Percentiles rank a stretch among this genome's conserved stretches.
phyloP scores from a whole-genome alignment of 2,113 vertebrate species.

The Phalacrocorax pelagicus region DNA sequence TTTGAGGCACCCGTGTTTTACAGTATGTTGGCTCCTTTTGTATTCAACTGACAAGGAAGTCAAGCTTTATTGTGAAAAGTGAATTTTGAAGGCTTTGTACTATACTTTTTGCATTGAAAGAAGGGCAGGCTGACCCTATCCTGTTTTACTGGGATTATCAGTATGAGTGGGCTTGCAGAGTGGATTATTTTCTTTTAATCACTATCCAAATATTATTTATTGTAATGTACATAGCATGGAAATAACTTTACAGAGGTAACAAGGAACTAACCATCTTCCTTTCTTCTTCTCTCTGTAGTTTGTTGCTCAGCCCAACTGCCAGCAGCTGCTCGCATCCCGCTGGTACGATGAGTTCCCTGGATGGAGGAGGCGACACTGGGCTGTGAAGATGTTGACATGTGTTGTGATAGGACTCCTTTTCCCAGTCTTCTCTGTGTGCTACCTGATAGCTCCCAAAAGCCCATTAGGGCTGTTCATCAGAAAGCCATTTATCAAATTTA shows the following conservation, averaged over 20 bases:
- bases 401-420: slow-evolving; percentile 93
- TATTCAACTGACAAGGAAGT: accelerated
- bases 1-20: not conserved
- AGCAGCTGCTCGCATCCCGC: slow-evolving; percentile 94
- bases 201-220: not conserved
- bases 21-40: not conserved
- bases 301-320: slow-evolving; percentile 97
- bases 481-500: slow-evolving; percentile 99
- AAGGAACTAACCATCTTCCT: not conserved
- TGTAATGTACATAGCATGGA: not conserved
- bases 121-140: not conserved
- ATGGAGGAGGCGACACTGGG: slow-evolving; percentile 97
- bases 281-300: slow-evolving; percentile 79
- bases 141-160: not conserved
- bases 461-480: slow-evolving; percentile 91
- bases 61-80: not conserved
- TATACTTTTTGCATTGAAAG: not conserved
- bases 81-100: not conserved
- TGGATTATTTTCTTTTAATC: not conserved
- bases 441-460: slow-evolving; percentile 93
- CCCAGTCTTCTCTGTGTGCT: slow-evolving; percentile 89
- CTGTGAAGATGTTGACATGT: slow-evolving; percentile 90
- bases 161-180: not conserved
- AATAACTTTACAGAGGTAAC: not conserved
- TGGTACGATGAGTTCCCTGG: slow-evolving; percentile 97